These are phyloP conservation scores for Catostomus latipinnis DNA, from an alignment of 2,797 vertebrate genomes.

Conservation along the genomic window DNA sequence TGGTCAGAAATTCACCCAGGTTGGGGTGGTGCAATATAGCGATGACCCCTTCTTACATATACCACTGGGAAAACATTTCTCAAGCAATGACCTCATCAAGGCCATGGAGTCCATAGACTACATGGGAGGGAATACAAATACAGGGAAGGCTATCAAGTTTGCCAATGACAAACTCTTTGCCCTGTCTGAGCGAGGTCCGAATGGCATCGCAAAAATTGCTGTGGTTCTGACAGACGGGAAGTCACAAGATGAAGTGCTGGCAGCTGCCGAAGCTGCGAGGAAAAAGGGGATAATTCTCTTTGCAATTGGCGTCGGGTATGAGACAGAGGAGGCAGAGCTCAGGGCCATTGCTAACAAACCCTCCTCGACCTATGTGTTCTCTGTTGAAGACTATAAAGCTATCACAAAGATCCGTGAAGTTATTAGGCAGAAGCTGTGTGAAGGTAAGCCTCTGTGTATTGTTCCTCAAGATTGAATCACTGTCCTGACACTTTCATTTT, in stretches of 20 bases:
- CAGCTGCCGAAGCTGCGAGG: conserved; percentile 89
- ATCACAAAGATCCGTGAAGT: conserved; percentile 96
- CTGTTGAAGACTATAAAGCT: conserved; percentile 94
- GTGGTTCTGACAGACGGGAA: conserved; percentile 97
- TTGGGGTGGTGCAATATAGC: conserved; percentile 97
- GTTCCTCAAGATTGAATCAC: neutral
- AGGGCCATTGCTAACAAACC: conserved; percentile 95
- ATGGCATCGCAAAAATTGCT: conserved; percentile 89
- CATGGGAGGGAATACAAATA: conserved; percentile 94
- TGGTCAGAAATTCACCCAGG: conserved; percentile 94
- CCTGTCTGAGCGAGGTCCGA: conserved; percentile 85
- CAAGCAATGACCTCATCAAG: conserved; percentile 82
- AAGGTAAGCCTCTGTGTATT: conserved; percentile 81
- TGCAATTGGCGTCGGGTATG: conserved; percentile 93
- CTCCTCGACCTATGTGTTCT: conserved; percentile 92
- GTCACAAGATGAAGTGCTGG: conserved; percentile 94
- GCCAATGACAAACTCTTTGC: conserved; percentile 91
- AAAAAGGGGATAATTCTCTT: conserved; percentile 93
- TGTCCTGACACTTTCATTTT: neutral
- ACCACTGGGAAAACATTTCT: conserved; percentile 85
- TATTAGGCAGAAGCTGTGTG: conserved; percentile 97
- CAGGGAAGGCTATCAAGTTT: conserved; percentile 93
- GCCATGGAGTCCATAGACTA: conserved; percentile 91
- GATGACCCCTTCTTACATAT: conserved; percentile 93
- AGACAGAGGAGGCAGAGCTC: conserved; percentile 89